A percentile compares a stretch with the other conserved stretches of the same genome.
These are phyloP conservation scores for Pammene aurita DNA, from an alignment of 2,888 invertebrate genomes.

Conservation along the genomic window DNA sequence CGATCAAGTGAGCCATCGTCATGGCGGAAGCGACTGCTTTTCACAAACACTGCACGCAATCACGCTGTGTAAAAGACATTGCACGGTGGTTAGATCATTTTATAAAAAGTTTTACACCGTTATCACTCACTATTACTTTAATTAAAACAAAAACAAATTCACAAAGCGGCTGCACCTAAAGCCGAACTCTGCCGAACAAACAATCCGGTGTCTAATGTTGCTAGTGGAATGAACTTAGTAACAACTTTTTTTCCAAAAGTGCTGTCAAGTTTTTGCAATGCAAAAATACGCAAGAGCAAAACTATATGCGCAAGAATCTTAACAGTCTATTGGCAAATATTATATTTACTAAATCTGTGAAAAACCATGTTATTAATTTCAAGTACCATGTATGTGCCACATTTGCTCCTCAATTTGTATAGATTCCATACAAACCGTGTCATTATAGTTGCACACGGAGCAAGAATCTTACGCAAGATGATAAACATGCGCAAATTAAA, in stretches of 20 bases:
- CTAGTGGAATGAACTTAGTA: slow-evolving; percentile 45
- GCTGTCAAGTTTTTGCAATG: slow-evolving; percentile 23
- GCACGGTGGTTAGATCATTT: slow-evolving; percentile 70
- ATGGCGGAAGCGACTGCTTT: slow-evolving; percentile 76
- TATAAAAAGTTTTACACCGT: slow-evolving; percentile 62
- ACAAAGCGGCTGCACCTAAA: slow-evolving; percentile 80
- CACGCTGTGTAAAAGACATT: slow-evolving; percentile 65
- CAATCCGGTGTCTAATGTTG: slow-evolving; percentile 66
- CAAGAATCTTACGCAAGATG: no score
- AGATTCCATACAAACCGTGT: no score
- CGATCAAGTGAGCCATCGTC: slow-evolving; percentile 74
- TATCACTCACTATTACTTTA: slow-evolving; percentile 70
- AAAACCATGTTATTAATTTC: no score
- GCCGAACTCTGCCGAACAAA: slow-evolving; percentile 72
- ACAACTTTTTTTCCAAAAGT: not conserved
- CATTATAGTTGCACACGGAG: no score
- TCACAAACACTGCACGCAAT: slow-evolving; percentile 65
- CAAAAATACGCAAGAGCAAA: not conserved
- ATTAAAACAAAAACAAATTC: slow-evolving; percentile 69
- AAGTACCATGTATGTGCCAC: no score
- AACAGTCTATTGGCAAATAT: no score
- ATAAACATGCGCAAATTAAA: no score
- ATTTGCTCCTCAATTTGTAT: no score
- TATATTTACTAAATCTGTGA: no score
- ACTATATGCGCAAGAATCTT: no score